phyloP scores from a whole-genome alignment of 1,140 invertebrate species.

The Brachystomella parvula region DNA sequence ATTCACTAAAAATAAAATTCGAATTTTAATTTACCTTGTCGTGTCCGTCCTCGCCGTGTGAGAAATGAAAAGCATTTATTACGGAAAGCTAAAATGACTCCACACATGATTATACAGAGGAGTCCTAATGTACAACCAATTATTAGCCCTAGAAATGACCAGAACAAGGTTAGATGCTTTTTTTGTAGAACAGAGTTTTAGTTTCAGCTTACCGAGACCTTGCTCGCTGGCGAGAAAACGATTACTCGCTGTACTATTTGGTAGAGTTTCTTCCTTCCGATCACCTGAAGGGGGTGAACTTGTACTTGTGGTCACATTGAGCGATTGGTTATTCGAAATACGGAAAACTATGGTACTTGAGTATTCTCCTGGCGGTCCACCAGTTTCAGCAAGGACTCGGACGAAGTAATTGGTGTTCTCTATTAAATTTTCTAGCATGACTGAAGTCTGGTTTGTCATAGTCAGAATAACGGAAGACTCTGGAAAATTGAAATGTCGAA shows the following conservation, averaged over 20 bases:
- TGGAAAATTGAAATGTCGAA: neutral
- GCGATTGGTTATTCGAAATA: constrained; percentile 7
- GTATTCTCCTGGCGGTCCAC: neutral
- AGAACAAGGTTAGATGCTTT: neutral
- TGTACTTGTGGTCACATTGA: constrained; percentile 6
- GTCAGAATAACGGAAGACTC: neutral
- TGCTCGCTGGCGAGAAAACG: neutral
- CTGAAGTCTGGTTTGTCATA: constrained; percentile 8
- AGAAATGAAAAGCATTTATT: constrained; percentile 10
- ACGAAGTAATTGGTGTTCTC: constrained; percentile 10
- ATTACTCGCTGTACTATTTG: neutral
- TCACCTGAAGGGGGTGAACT: neutral
- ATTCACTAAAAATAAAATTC: neutral
- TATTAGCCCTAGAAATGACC: neutral
- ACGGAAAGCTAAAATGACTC: neutral
- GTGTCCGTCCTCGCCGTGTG: neutral
- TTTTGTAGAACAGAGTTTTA: neutral
- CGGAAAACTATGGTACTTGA: constrained; percentile 5
- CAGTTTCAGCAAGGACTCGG: constrained; percentile 6
- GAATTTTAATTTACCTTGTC: neutral
- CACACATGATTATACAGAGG: constrained; percentile 8
- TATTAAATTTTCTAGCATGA: neutral
- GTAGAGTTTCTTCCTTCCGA: neutral
- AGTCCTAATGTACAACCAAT: constrained; percentile 3
- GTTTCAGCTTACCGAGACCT: neutral